Base-by-base conservation (phyloP, 2,888 invertebrate species). In the Zele albiditarsus region DNA sequence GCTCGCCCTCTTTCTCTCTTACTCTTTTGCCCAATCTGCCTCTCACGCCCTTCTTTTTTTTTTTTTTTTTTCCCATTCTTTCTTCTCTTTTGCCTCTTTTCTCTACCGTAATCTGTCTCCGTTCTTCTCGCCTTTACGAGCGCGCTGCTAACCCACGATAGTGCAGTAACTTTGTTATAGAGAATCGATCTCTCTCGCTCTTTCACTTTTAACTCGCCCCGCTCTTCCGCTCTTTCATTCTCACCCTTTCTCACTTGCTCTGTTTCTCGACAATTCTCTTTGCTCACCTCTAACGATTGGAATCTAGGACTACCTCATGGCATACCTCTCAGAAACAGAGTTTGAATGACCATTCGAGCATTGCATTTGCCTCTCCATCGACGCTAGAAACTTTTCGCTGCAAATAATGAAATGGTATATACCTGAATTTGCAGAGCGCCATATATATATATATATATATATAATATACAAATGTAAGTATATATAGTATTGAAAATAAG, bases 331-430 rank as follows among this genome's bases (percentile, higher is more conserved):
- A 65, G 53, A 74, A 74, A 70, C 53, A 42, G 63, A 74, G 65
- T 65, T 74, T 28, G 65, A 70, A 65, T 65, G 38, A 69, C 65
- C 53, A 63, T 63, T 53, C 57, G 65, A 74, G 53, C 60, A 42
- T 49, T 57, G 65, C 65, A 74, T 70, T 74, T 74, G 65, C 70
- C 63, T 60, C n/a, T 16, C 53, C 42, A 68, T 62, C 33, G 73
- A 65, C 53, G 31, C 65, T 33, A 57, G 23, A 74, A 69, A 63
- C 63, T 70, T 74, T 70, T 69, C 57, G 42, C 69, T 62, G 53
- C 69, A 69, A 74, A 74, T 74, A 74, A 74, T 63, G 49, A 60
- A n/a, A 65, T 66, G 33, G 27, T 49, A 69, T 69, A 62, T 60
- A 42, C 62, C 42, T 38, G 60, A 69, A 63, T 60, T 27, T 23